These are phyloP conservation scores for Eupithecia exiguata DNA, from an alignment of 2,888 invertebrate species.

Conservation along the genomic window DNA sequence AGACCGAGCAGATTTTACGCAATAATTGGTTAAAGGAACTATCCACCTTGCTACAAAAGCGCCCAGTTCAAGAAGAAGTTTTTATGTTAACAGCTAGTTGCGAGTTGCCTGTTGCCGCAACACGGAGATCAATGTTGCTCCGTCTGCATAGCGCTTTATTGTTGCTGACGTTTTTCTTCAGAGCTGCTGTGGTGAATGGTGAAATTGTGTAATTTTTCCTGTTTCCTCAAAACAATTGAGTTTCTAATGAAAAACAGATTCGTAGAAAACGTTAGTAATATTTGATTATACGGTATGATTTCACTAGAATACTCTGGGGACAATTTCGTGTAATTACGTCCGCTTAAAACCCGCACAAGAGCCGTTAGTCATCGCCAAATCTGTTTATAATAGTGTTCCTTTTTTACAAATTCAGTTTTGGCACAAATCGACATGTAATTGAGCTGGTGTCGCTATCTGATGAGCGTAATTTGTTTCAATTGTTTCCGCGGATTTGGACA, in stretches of 20 bases:
- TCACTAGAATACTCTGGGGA: slow-evolving; percentile 42
- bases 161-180: neutral
- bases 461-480: slow-evolving; percentile 72
- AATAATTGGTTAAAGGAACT: too few species aligned
- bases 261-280: slow-evolving; percentile 41
- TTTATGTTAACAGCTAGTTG: too few species aligned
- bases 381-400: slow-evolving; percentile 76
- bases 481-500: slow-evolving; percentile 60
- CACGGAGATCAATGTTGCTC: too few species aligned
- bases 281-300: slow-evolving; percentile 43
- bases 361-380: slow-evolving; percentile 69
- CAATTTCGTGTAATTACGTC: slow-evolving; percentile 58
- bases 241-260: slow-evolving; percentile 15
- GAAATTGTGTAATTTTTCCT: neutral
- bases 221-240: neutral
- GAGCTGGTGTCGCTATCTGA: slow-evolving; percentile 64
- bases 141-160: neutral
- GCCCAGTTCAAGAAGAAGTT: too few species aligned
- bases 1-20: too few species aligned
- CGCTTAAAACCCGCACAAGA: slow-evolving; percentile 56
- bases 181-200: neutral
- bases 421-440: slow-evolving; percentile 71
- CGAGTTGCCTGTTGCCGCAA: too few species aligned
- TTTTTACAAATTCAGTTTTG: slow-evolving; percentile 64
- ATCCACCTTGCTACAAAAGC: too few species aligned